Conservation (phyloP, 2,797 vertebrate species). For the Heteromormyrus szaboi region DNA sequence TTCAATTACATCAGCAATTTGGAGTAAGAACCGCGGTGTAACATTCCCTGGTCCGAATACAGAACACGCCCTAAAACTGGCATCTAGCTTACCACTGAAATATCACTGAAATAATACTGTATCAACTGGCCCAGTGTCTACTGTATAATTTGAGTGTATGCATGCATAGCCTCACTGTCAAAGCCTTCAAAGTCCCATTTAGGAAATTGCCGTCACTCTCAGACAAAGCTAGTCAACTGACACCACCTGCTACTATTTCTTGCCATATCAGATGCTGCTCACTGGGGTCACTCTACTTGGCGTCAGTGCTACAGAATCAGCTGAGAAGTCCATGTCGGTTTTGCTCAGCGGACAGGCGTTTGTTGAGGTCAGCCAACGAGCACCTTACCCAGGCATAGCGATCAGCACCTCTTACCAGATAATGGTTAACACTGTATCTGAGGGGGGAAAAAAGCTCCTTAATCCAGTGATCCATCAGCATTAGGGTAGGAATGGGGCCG, state of each 20-base stretch:
- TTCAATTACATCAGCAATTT: slow-evolving; percentile 18
- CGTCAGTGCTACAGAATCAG: neutral
- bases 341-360: neutral
- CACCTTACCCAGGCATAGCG: neutral
- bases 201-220: neutral
- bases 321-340: neutral
- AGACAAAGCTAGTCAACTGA: neutral
- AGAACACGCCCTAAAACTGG: slow-evolving; percentile 20
- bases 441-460: neutral
- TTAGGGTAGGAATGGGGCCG: slow-evolving; percentile 26
- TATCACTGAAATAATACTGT: neutral
- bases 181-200: neutral
- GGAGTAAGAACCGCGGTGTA: neutral
- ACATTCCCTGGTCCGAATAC: neutral
- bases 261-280: neutral
- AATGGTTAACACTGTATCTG: neutral
- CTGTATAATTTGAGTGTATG: slow-evolving; percentile 19
- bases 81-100: slow-evolving; percentile 12
- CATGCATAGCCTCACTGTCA: neutral
- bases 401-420: neutral
- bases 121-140: neutral
- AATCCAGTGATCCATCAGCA: slow-evolving; percentile 37
- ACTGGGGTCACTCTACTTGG: neutral
- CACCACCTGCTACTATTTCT: neutral
- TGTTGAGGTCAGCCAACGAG: neutral